Base-by-base conservation (phyloP, 2,797 vertebrate genomes). In the Urosaurus nigricauda region DNA sequence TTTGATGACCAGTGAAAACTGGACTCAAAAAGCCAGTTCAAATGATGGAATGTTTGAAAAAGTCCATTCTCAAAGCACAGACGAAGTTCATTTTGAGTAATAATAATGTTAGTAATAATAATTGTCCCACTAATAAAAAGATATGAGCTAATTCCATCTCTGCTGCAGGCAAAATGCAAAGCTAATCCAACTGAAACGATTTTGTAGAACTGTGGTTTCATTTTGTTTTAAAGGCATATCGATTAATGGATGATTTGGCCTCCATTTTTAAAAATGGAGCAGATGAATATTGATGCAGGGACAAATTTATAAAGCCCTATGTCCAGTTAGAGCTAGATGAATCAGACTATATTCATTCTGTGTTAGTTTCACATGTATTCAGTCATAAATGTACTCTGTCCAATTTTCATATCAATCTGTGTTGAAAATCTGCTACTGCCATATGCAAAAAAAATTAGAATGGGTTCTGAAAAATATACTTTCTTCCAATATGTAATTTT, bases 1-100 rank as follows among this genome's bases (percentile, higher is more conserved):
- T 58, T 93, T 92, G 63, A 91, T 86, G 91, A 84, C 58, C 1
- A 92, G 90, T 32, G 37, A 86, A 91, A 74, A 82, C 32, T 80
- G 29, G 75, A 71, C 58, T 60, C 60, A 60, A 82, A 81, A 79
- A 87, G n/a, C 14, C 80, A 79, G 70, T 85, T 2, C 82, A 87
- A 87, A 80, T 53, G 82, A 90, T 53, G 84, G 51, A 73, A 40
- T 35, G 78, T 78, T 60, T 77, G 65, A 56, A 86, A 88, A 74
- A 90, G 84, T 43, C 87, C 74, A 70, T 73, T 84, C 75, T 53
- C n/a, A 85, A 88, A 65, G 63, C 70, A 84, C 79, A 90, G 75
- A 56, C 58, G 85, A n/a, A 17, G n/a, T 63, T 90, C 63, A 1
- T 0, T 2, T 84, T n/a, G 58, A 77, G 71, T 82, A 86, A 82